Base-by-base conservation (phyloP, 2,797 vertebrate genomes). In the Pogoniulus pusillus region DNA sequence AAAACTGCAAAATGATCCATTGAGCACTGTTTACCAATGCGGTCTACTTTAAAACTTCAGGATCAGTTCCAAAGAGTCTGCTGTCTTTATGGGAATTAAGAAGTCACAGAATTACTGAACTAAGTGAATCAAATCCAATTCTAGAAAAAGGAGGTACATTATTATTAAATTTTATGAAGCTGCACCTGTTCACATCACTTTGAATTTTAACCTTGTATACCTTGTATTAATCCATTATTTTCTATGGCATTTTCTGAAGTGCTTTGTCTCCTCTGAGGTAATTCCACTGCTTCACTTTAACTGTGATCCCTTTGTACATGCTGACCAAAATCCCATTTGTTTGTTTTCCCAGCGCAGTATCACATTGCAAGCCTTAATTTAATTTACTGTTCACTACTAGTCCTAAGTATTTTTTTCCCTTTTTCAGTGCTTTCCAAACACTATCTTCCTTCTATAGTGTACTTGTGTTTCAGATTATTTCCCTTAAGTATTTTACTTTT, bases 281-380 rank as follows among this genome's bases (percentile, higher is more conserved):
- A 43, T 75, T 91, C 49, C 23, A 43, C 29, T 27, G 8, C 51
- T 27, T 82, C 1, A 0, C 60, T 93, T 87, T 89, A 63, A 94
- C 90, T 81, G 71, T 71, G 76, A 94, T 87, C 76, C 57, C 19
- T 89, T 85, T 49, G n/a, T 65, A 68, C 43, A 71, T 54, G 26
- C 60, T 79, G 70, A 49, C 73, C 91, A 88, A 96, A 91, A 88
- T 97, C 93, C 91, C 91, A 7, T 68, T 95, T 95, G 93, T 91
- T 97, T 96, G 76, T 96, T 97, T 96, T 95, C 91, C 89, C 75
- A 81, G 92, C 92, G 94, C 94, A 92, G 78, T 96, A 94, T 95
- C 90, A 78, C 47, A 63, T 93, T 95, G 71, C 94, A 93, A 81
- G 32, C 60, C 91, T 82, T 76, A 93, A 96, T 95, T 92, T 72